Conservation (phyloP, 2,888 invertebrate genomes). For the Leptopterna dolabrata region DNA sequence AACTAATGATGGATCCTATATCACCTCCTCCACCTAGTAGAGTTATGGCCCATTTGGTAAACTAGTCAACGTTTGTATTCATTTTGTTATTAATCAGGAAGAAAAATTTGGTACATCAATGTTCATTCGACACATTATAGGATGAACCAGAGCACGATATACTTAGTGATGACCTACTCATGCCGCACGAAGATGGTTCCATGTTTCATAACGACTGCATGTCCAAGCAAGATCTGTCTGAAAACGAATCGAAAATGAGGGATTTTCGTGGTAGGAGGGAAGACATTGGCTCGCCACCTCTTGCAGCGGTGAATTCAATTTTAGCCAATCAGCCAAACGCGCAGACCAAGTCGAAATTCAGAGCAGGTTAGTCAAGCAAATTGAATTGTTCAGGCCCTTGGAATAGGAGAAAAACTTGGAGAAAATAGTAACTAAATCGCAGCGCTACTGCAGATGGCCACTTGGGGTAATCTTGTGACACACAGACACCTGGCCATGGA, state of each 20-base stretch:
- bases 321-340: not conserved
- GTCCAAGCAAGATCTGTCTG: constrained; percentile 6
- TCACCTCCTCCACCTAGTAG: not conserved
- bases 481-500: too few relatives aligned
- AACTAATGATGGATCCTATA: not conserved
- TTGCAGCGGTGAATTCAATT: not conserved
- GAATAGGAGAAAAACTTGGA: too few relatives aligned
- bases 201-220: not conserved
- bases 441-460: too few relatives aligned
- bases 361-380: not conserved
- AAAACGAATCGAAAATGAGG: not conserved
- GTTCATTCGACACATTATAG: not conserved
- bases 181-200: not conserved
- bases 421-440: too few relatives aligned
- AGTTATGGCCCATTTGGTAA: not conserved
- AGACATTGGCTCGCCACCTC: not conserved
- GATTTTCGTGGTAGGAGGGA: not conserved
- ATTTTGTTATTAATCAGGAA: too few relatives aligned
- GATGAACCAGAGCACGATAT: not conserved
- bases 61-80: too few relatives aligned
- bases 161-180: not conserved
- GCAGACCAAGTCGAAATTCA: not conserved
- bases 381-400: not conserved
- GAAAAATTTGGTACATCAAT: not conserved
- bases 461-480: too few relatives aligned